A percentile compares a stretch with the other conserved stretches of the same genome.
These are phyloP conservation scores for Diadumene lineata DNA, from an alignment of 92 coral and sea anemone species.

Conservation along the genomic window DNA sequence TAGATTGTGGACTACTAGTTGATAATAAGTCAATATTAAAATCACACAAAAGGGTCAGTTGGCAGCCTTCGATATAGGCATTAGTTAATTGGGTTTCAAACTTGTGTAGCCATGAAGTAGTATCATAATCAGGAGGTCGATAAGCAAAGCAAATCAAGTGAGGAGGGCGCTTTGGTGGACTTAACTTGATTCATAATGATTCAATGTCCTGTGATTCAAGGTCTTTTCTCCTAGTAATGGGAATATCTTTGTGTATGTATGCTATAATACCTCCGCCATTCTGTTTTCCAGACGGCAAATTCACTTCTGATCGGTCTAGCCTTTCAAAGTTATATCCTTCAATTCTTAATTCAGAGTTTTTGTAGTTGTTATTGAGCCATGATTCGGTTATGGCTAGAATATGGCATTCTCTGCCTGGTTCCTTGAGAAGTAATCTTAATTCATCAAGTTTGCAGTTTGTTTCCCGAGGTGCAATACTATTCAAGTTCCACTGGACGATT, in stretches of 20 bases:
- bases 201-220: neutral
- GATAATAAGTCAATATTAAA: constrained; percentile 34
- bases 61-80: constrained; percentile 11
- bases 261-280: neutral
- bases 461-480: constrained; percentile 23
- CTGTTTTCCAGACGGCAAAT: neutral
- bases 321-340: constrained; percentile 28
- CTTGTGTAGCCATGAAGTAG: constrained; percentile 3
- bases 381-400: constrained; percentile 29
- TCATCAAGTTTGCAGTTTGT: constrained; percentile 36
- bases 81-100: neutral
- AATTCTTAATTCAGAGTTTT: constrained; percentile 23
- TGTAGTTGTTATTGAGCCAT: constrained; percentile 24
- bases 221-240: neutral
- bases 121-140: constrained; percentile 4
- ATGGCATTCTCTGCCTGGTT: constrained; percentile 33
- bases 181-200: neutral
- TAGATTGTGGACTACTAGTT: neutral
- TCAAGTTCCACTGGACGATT: constrained; percentile 46
- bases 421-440: constrained; percentile 23
- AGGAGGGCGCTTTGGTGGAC: constrained; percentile 1
- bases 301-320: constrained; percentile 19
- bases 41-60: constrained; percentile 23
- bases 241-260: neutral
- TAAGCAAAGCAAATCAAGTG: constrained; percentile 5